phyloP scores from a whole-genome alignment of 2,113 vertebrate species.

The Carassius gibelio region DNA sequence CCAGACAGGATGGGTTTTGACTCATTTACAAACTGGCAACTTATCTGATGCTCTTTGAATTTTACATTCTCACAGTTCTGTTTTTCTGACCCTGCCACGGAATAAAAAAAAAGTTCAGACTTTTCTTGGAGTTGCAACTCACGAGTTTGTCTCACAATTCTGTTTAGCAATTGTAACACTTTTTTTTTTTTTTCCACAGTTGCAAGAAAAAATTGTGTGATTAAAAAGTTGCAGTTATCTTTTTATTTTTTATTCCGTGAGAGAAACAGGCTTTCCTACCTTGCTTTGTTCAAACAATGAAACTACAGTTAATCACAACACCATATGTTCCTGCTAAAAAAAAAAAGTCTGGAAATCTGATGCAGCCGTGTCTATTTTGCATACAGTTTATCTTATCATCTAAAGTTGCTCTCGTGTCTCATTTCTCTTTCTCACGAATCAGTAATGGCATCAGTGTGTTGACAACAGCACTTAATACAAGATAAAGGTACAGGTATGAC shows the following conservation, averaged over 20 bases:
- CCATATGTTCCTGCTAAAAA: background rate
- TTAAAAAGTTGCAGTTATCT: too few relatives aligned
- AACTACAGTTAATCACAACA: background rate
- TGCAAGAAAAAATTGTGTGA: background rate
- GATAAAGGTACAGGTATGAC: background rate
- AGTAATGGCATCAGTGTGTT: background rate
- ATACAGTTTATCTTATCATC: background rate
- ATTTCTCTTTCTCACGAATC: background rate
- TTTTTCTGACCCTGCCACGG: too few relatives aligned
- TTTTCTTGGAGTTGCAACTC: background rate
- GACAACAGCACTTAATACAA: background rate
- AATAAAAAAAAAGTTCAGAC: too few relatives aligned
- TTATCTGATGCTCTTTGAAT: background rate
- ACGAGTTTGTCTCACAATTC: background rate
- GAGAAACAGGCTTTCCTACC: background rate
- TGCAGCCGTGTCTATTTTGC: background rate
- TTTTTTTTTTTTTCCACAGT: background rate
- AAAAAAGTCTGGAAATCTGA: background rate
- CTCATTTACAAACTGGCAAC: background rate
- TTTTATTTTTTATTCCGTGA: too few relatives aligned
- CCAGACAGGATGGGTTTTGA: background rate
- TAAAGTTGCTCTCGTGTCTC: background rate
- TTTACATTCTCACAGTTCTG: too few relatives aligned
- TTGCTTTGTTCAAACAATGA: background rate
- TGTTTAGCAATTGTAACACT: background rate